Conservation (phyloP, 2,888 invertebrate genomes). For the Hydrotaea diabolus region DNA sequence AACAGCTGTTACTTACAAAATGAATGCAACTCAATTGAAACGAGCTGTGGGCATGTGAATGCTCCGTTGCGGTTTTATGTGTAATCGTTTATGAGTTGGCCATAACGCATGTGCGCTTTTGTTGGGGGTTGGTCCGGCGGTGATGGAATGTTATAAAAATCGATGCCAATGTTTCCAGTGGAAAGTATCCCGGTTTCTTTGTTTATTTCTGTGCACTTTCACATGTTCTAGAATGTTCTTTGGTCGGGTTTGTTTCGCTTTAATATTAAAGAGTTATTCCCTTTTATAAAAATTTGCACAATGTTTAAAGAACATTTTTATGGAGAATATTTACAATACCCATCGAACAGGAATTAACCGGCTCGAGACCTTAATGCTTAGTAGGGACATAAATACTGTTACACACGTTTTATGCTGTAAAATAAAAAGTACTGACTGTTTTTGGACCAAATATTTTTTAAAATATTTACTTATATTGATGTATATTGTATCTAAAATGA, state of each 20-base stretch:
- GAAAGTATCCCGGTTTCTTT: conserved; percentile 18
- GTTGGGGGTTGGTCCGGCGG: background rate
- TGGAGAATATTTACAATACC: too few relatives aligned
- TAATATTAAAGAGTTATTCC: background rate
- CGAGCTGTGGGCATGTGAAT: background rate
- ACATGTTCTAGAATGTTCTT: conserved; percentile 7
- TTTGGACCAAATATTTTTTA: too few relatives aligned
- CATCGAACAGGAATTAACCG: too few relatives aligned
- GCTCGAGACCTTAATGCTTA: too few relatives aligned
- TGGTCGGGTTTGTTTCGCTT: background rate
- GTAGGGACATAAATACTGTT: too few relatives aligned
- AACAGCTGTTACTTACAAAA: background rate
- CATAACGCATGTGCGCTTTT: conserved; percentile 4
- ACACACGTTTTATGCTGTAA: too few relatives aligned
- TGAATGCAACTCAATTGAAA: background rate
- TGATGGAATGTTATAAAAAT: background rate
- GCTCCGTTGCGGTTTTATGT: background rate
- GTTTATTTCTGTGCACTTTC: background rate
- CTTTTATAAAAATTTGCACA: too few relatives aligned
- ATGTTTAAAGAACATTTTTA: too few relatives aligned
- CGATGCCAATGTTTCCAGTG: background rate
- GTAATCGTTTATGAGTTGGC: background rate
- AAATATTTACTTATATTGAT: too few relatives aligned
- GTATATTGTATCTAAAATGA: too few relatives aligned
- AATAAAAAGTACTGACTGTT: too few relatives aligned